Base-by-base conservation (phyloP, 2,113 vertebrate genomes). In the Acinonyx jubatus region DNA sequence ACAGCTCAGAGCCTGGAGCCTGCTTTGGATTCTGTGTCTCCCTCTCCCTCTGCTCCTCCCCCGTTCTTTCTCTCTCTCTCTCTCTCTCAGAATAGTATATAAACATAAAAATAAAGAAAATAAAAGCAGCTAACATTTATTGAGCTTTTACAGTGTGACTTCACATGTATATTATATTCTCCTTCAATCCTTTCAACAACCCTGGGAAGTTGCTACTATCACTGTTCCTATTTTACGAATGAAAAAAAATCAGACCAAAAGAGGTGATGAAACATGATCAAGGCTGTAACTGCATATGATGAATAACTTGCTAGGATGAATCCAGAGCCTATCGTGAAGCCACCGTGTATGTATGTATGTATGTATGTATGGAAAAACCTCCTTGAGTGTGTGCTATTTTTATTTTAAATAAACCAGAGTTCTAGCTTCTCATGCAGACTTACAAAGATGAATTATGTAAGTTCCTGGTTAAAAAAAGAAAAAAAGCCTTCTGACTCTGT, bases 401-500 rank as follows among this genome's bases (percentile, higher is more conserved):
- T 66, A 55, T 63, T 91, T 96, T 89, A 84, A 97, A 83, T 45
- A 94, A 97, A 50, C 27, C 18, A 89, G 50, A 79, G n/a, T 63
- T 90, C 19, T 79, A 89, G 12, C 16, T 61, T 65, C 69, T 90
- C 31, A 16, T 87, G 50, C 66, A 85, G 31, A 68, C 69, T 92
- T 95, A 61, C 87, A 78, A 94, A 78, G 61, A 92, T 73, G 48
- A 80, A 90, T 97, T 95, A 92, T 61, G 2, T 86, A 94, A 96
- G n/a, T 94, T 93, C n/a, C 52, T 41, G 45, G 55, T 41, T 33
- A 52, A 68, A 80, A 84, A 66, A 33, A 61, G 45, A 45, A 69
- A 76, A 78, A 78, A 78, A 78, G 7, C 33, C 61, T 29, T 52
- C 55, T 80, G 38, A 86, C 82, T 97, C 78, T 90, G 23, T 94